Base-by-base conservation (phyloP, 2,113 vertebrate species). In the Paradisaea rubra region DNA sequence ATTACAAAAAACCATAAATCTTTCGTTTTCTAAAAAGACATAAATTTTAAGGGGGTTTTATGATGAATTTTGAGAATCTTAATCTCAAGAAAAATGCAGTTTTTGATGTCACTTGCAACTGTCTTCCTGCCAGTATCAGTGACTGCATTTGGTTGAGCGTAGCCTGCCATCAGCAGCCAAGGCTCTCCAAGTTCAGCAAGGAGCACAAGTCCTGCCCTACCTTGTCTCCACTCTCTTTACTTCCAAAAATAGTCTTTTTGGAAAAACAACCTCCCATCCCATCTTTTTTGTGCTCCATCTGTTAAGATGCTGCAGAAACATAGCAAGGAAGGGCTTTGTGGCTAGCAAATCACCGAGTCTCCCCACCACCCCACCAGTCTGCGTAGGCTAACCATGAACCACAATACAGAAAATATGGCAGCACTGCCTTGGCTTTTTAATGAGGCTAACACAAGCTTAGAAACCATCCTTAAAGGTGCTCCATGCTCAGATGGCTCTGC, bases 131-230 rank as follows among this genome's bases (percentile, higher is more conserved):
- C 16, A 42, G 35, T 71, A 66, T 74, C 56, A 45, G 20, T 24
- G 14, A 37, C 39, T 17, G 20, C 33, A 16, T 72, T 72, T 64
- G 37, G 18, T 37, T 56, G 59, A 72, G 63, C 0, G 0, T 27
- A 54, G 80, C 39, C 35, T 68, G 42, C 28, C 2, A 0, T 27
- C 66, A 70, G 39, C 39, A 85, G 17, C n/a, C 0, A 0, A 78
- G 39, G 39, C 10, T 87, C 65, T 53, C 39, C 4, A 8, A 4
- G 2, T 39, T 16, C 73, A 79, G 24, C 1, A 6, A 88, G 59
- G 35, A 81, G 21, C 27, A n/a, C 13, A 35, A 37, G 17, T 69
- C 66, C 69, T 68, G 31, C 49, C 9, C 1, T 49, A 50, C 17
- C 54, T 77, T 50, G 35, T 86, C 20, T 30, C 11, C 10, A 17